A percentile compares a stretch with the other conserved stretches of the same genome.
Evolutionary conservation across 2,797 vertebrate species (phyloP).

Genomic region (Poecilia velifera): DNA sequence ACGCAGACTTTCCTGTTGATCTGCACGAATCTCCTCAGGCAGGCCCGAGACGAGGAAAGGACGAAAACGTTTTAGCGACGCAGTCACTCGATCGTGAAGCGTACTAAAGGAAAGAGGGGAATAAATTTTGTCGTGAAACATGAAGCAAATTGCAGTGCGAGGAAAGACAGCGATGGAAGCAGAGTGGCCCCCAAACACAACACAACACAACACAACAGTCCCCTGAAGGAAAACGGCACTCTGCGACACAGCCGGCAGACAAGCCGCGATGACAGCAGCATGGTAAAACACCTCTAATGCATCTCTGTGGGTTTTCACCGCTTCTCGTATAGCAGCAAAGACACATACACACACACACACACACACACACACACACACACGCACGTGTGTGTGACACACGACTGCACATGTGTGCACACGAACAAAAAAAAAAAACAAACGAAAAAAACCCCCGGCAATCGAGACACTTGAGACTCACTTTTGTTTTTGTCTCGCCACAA

Average conservation of each 20-base stretch:
- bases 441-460: constrained; percentile 7
- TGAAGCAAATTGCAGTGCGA: neutral
- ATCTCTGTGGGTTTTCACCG: constrained; percentile 66
- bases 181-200: constrained; percentile 12
- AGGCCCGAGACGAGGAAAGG: too few relatives aligned
- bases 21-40: too few relatives aligned
- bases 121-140: constrained; percentile 15
- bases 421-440: constrained; percentile 24
- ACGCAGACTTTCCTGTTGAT: neutral
- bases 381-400: constrained; percentile 28
- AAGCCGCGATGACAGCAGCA: constrained; percentile 74
- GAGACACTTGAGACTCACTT: constrained; percentile 60
- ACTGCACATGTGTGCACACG: constrained; percentile 33
- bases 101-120: neutral
- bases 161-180: neutral
- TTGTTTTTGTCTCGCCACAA: constrained; percentile 54
- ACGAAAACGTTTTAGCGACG: neutral
- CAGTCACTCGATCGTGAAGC: neutral
- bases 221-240: constrained; percentile 52
- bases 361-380: constrained; percentile 23
- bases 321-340: constrained; percentile 67
- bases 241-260: constrained; percentile 50
- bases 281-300: constrained; percentile 75
- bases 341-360: constrained; percentile 35
- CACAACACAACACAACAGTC: constrained; percentile 31